phyloP scores from a whole-genome alignment of 2,888 invertebrate genomes.

The Parnassius smintheus region DNA sequence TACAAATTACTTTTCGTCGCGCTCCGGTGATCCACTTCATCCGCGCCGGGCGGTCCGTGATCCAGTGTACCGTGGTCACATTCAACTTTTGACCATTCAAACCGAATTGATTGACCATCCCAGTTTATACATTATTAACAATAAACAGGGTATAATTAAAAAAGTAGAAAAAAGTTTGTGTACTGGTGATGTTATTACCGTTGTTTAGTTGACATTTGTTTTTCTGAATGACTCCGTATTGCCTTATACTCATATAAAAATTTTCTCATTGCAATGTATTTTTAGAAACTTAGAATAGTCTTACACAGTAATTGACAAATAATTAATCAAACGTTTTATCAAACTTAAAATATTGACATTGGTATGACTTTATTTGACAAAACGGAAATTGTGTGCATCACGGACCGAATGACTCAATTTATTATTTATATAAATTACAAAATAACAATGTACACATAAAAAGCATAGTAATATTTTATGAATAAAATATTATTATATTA shows the following conservation, averaged over 20 bases:
- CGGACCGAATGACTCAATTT: too few relatives aligned
- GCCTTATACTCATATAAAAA: constrained; percentile 69
- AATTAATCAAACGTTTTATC: too few relatives aligned
- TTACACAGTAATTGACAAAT: too few relatives aligned
- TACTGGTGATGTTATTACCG: constrained; percentile 36
- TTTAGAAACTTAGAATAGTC: neutral
- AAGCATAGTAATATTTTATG: too few relatives aligned
- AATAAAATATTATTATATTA: too few relatives aligned
- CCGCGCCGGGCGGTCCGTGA: constrained; percentile 58
- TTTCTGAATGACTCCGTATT: constrained; percentile 46
- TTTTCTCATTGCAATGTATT: constrained; percentile 57
- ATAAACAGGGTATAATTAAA: constrained; percentile 42
- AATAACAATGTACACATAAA: too few relatives aligned
- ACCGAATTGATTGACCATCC: constrained; percentile 9
- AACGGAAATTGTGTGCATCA: too few relatives aligned
- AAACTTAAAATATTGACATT: too few relatives aligned
- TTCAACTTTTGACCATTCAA: constrained; percentile 25
- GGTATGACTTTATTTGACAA: too few relatives aligned
- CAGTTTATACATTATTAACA: constrained; percentile 7
- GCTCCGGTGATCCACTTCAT: constrained; percentile 75
- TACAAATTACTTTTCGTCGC: constrained; percentile 80
- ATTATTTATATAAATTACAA: too few relatives aligned
- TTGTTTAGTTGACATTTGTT: constrained; percentile 45
- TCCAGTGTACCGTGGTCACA: constrained; percentile 36
- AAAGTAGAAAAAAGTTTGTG: constrained; percentile 16